Conservation (phyloP, 2,113 vertebrate species). For the Phycodurus eques region DNA sequence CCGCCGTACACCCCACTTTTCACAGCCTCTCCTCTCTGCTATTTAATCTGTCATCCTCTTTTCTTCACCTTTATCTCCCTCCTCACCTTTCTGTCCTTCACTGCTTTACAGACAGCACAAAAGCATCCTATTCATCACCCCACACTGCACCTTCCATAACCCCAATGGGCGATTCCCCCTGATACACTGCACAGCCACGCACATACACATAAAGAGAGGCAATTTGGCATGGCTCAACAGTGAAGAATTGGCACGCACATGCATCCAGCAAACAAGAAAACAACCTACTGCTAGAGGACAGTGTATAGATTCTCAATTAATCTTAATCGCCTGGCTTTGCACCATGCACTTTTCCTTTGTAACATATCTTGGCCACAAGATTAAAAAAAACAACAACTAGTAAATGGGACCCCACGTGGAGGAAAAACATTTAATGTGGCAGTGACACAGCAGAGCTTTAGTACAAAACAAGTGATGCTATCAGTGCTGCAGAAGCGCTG, state of each 20-base stretch:
- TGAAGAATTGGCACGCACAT: conserved; percentile 52
- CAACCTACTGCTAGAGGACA: conserved; percentile 66
- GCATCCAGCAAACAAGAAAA: conserved; percentile 61
- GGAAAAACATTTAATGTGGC: conserved; percentile 19
- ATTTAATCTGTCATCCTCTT: conserved; percentile 26
- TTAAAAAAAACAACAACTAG: conserved; percentile 28
- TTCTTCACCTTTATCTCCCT: conserved; percentile 37
- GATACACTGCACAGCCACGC: conserved; percentile 38
- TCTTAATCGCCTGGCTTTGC: conserved; percentile 60
- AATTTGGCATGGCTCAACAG: conserved; percentile 39
- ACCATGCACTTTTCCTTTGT: conserved; percentile 35
- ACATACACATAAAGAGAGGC: conserved; percentile 28
- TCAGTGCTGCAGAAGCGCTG: conserved; percentile 43
- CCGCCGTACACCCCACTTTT: conserved; percentile 31
- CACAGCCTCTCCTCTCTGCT: conserved; percentile 50
- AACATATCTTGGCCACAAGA: conserved; percentile 32
- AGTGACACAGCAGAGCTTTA: conserved; percentile 12
- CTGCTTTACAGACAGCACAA: conserved; percentile 67
- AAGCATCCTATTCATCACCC: conserved; percentile 69
- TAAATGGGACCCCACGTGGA: conserved; percentile 21
- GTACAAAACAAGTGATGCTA: conserved; percentile 39
- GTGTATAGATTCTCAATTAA: conserved; percentile 64
- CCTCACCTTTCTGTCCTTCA: conserved; percentile 63
- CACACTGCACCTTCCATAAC: conserved; percentile 64
- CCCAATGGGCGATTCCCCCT: conserved; percentile 60